Conservation (phyloP, 2,888 invertebrate genomes). For the Eretmocerus hayati region DNA sequence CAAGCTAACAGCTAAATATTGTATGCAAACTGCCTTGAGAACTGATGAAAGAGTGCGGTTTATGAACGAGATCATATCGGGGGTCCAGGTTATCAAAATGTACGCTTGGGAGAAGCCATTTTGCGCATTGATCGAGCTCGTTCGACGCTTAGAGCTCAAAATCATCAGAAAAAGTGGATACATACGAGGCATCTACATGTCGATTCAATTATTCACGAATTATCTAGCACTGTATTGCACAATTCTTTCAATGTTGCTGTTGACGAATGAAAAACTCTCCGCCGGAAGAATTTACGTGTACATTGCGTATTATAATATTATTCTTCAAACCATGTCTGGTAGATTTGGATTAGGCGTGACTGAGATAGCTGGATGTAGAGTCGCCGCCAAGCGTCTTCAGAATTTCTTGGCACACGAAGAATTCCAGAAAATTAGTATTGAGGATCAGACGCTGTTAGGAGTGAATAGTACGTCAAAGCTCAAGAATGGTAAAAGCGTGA, state of each 20-base stretch:
- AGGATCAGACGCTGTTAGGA: too few relatives aligned
- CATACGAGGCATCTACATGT: conserved; percentile 61
- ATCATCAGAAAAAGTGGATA: conserved; percentile 58
- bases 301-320: conserved; percentile 51
- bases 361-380: conserved; percentile 51
- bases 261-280: conserved; percentile 60
- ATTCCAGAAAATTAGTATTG: too few relatives aligned
- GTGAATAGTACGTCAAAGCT: too few relatives aligned
- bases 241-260: conserved; percentile 62
- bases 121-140: conserved; percentile 53
- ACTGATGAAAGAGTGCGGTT: conserved; percentile 68
- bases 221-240: conserved; percentile 71
- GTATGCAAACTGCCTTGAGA: conserved; percentile 52
- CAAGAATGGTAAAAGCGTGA: too few relatives aligned
- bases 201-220: conserved; percentile 73
- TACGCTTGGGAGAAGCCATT: too few relatives aligned
- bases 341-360: conserved; percentile 54
- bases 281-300: conserved; percentile 61
- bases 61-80: conserved; percentile 75
- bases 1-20: conserved; percentile 43
- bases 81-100: too few relatives aligned
- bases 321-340: conserved; percentile 52
- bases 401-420: too few relatives aligned
- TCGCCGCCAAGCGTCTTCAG: conserved; percentile 48
- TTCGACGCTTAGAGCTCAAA: conserved; percentile 51